Evolutionary conservation across 2,113 vertebrate genomes (phyloP), one percentile per base, ranked within the genome.

Genomic region (Cheilinus undulatus): DNA sequence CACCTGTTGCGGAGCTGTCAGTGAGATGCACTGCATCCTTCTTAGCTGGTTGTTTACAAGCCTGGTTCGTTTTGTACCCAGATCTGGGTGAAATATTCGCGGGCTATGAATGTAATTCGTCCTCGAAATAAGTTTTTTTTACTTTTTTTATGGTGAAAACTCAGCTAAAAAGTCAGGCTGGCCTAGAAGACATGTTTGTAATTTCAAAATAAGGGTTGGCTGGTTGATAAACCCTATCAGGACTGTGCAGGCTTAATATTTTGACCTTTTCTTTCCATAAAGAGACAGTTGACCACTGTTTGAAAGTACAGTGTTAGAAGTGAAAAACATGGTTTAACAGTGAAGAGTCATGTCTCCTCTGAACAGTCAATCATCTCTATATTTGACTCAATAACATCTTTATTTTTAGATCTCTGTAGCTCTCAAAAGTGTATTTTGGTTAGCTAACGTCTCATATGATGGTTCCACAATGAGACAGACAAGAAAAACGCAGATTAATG

Each of bases 1-100:
- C 36, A 34, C 48, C 66, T 77, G 66, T 70, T 50, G 66, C 65
- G 50, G 17, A 57, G 34, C 32, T 19, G 23, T 6, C 11, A 6
- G 17, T 20, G 5, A 23, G 15, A 24, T 24, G n/a, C 6, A 0
- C 9, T 57, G 23, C 26, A 17, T 65, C 27, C 12, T 20, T 42
- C 19, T 9, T 12, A 20, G 7, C 27, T 9, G 28, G 26, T 2
- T 28, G 27, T 23, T 61, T 5, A 22, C 19, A 12, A 30, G 23
- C 3, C 20, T 1, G n/a, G 11, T 9, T 45, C n/a, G 24, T 15
- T 45, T 45, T 45, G 12, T 30, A 30, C 42, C 7, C 11, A 10
- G 3, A 2, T 11, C 32, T 34, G 32, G 32, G 1, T 34, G 32
- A 34, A 34, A 34, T 34, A 34, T 34, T 11, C 11, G 9, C 11